Conservation (phyloP, 2,113 vertebrate species). For the Oncorhynchus mykiss region DNA sequence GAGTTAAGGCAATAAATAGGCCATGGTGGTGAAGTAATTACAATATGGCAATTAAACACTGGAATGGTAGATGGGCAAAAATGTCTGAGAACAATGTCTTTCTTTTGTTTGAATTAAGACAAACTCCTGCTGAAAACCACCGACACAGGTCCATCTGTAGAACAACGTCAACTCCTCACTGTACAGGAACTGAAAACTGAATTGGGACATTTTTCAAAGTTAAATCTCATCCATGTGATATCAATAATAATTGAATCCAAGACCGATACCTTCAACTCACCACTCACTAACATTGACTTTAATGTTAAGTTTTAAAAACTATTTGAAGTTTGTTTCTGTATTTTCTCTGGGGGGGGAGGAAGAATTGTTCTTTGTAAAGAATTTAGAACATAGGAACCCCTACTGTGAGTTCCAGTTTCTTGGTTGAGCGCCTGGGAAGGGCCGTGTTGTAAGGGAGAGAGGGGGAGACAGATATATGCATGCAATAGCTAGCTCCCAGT, state of each 20-base stretch:
- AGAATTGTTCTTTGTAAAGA: neutral
- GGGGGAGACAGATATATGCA: constrained; percentile 34
- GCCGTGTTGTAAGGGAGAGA: constrained; percentile 5
- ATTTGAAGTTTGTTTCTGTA: constrained; percentile 3
- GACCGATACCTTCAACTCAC: neutral
- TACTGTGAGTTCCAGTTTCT: constrained; percentile 13
- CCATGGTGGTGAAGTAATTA: no score
- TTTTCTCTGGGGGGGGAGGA: neutral
- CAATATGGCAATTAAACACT: no score
- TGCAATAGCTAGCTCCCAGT: constrained; percentile 35
- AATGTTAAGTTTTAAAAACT: neutral
- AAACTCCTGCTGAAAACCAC: neutral
- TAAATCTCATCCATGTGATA: constrained; percentile 15
- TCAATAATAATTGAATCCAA: constrained; percentile 4
- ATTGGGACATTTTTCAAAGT: neutral
- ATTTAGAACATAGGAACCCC: neutral
- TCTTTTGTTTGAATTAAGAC: neutral
- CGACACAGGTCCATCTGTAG: neutral
- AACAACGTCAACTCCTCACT: neutral
- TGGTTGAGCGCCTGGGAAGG: constrained; percentile 1
- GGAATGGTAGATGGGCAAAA: no score
- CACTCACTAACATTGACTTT: neutral
- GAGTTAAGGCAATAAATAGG: no score
- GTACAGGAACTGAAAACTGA: neutral
- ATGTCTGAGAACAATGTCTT: neutral